phyloP scores from a whole-genome alignment of 2,888 invertebrate species.

The Caenorhabditis sinica region DNA sequence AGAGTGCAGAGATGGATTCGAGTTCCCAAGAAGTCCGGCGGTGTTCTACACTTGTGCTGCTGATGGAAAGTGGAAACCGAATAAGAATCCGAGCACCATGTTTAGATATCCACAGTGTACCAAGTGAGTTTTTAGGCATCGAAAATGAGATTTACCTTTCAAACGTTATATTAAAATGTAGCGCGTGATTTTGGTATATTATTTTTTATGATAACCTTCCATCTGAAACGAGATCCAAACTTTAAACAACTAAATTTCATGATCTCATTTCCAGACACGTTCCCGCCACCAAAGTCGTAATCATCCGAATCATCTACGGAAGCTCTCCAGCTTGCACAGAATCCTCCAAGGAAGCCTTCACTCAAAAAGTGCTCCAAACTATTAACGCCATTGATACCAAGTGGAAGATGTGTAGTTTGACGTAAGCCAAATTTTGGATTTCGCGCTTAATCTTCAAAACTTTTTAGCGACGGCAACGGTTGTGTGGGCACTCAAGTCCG shows the following conservation, averaged over 20 bases:
- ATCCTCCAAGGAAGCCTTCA: constrained; percentile 87
- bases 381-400: constrained; percentile 94
- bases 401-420: constrained; percentile 94
- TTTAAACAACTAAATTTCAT: not conserved
- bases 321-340: constrained; percentile 96
- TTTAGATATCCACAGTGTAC: constrained; percentile 84
- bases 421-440: constrained; percentile 53
- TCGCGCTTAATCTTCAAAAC: not conserved
- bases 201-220: too few species aligned
- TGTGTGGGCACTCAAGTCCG: constrained; percentile 91
- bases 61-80: constrained; percentile 96
- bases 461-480: constrained; percentile 87
- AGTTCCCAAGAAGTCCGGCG: constrained; percentile 94
- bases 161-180: too few species aligned
- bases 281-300: constrained; percentile 95
- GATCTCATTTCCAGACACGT: constrained; percentile 89
- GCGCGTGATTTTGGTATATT: too few species aligned
- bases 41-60: constrained; percentile 98
- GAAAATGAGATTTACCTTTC: too few species aligned
- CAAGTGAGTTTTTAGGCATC: too few species aligned
- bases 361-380: constrained; percentile 91
- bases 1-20: constrained; percentile 83
- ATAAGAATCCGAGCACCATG: constrained; percentile 63
- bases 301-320: constrained; percentile 95
- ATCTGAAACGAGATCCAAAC: too few species aligned